A percentile compares a stretch with the other conserved stretches of the same genome.
These are phyloP conservation scores for Rallus limicola DNA, from an alignment of 2,113 vertebrate species.

Conservation along the genomic window DNA sequence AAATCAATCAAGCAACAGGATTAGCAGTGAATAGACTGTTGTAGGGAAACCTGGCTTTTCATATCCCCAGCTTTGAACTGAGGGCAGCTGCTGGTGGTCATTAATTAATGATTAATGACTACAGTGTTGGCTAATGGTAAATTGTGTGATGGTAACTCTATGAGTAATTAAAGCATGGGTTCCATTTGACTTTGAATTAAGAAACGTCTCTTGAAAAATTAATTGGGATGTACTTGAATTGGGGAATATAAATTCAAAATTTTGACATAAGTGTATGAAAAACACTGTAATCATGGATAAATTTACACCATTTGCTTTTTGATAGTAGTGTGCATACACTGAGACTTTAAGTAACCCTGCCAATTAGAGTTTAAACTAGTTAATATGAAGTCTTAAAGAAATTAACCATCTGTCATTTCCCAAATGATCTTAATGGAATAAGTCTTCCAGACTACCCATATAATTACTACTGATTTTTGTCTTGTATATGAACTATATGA, in stretches of 20 bases:
- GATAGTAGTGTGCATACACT: neutral
- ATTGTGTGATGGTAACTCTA: neutral
- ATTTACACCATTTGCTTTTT: neutral
- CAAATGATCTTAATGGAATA: neutral
- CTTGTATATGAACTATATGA: neutral
- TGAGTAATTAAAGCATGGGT: neutral
- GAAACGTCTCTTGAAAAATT: neutral
- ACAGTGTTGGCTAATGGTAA: neutral
- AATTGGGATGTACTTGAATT: neutral
- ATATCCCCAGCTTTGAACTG: neutral
- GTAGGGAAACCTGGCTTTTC: neutral
- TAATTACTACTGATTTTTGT: slow-evolving; percentile 34
- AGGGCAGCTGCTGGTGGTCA: neutral
- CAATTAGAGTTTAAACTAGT: slow-evolving; percentile 32
- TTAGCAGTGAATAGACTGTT: neutral
- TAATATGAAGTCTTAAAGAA: slow-evolving; percentile 9
- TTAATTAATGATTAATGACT: slow-evolving; percentile 1
- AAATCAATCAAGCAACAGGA: neutral
- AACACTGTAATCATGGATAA: neutral
- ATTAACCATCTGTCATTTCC: slow-evolving; percentile 39
- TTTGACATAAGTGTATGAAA: neutral
- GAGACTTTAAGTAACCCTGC: neutral
- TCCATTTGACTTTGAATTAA: neutral
- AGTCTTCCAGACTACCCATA: neutral
- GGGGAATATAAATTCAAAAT: neutral